A percentile compares a stretch with the other conserved stretches of the same genome.
These are phyloP conservation scores for Aphidoletes aphidimyza DNA, from an alignment of 2,888 invertebrate genomes.

Conservation along the genomic window DNA sequence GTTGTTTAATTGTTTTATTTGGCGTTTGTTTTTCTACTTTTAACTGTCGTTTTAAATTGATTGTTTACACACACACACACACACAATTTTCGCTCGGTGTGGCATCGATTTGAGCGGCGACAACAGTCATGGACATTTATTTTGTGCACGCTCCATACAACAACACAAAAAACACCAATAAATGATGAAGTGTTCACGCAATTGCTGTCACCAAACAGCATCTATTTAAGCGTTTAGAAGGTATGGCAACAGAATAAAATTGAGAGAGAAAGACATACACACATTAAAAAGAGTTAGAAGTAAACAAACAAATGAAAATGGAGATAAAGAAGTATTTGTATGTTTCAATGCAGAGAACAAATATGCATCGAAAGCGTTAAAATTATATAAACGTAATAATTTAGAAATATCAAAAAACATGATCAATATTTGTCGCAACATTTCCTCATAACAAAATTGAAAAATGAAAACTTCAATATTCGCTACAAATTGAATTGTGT, in stretches of 20 bases:
- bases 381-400: conserved; percentile 11
- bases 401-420: neutral
- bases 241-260: neutral
- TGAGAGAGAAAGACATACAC: neutral
- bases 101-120: no score
- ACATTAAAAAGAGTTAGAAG: neutral
- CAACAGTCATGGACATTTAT: no score
- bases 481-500: no score
- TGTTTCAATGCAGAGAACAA: neutral
- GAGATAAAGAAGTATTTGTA: neutral
- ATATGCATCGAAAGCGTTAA: conserved; percentile 4
- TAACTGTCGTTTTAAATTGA: neutral
- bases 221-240: neutral
- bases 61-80: neutral
- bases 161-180: no score
- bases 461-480: neutral
- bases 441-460: neutral
- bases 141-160: no score
- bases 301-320: neutral
- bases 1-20: conserved; percentile 41
- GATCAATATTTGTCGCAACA: neutral
- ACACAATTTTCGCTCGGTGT: neutral
- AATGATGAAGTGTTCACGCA: no score
- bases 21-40: conserved; percentile 4
- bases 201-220: no score